Percentiles rank a stretch among this genome's conserved stretches.
Conservation (phyloP, 2,888 invertebrate genomes). For the Pomacea canaliculata region DNA sequence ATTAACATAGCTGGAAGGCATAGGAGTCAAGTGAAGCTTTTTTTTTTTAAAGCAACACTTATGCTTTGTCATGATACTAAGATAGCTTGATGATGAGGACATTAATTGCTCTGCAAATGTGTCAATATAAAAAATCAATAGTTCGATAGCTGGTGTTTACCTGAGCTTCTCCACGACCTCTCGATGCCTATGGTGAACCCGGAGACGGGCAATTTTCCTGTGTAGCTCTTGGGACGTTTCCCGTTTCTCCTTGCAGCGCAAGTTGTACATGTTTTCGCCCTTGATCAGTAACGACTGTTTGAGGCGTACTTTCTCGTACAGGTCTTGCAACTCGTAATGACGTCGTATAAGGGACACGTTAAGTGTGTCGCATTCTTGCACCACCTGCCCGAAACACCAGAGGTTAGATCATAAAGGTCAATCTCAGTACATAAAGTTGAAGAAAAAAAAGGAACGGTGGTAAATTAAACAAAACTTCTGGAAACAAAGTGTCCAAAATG, state of each 20-base stretch:
- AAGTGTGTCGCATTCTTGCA: constrained; percentile 11
- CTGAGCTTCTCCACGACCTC: neutral
- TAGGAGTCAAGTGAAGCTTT: too few relatives aligned
- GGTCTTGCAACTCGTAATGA: constrained; percentile 18
- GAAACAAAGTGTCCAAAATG: too few relatives aligned
- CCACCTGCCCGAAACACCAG: neutral
- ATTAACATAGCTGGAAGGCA: too few relatives aligned
- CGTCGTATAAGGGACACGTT: constrained; percentile 11
- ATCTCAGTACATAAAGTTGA: too few relatives aligned
- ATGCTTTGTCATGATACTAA: too few relatives aligned
- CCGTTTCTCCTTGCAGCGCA: constrained; percentile 8
- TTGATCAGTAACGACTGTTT: constrained; percentile 17
- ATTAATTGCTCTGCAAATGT: too few relatives aligned
- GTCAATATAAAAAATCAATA: too few relatives aligned
- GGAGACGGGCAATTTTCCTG: neutral
- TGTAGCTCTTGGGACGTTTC: neutral
- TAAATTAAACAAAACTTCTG: too few relatives aligned
- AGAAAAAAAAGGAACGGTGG: too few relatives aligned
- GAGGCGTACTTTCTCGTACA: constrained; percentile 16
- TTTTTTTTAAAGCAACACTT: too few relatives aligned
- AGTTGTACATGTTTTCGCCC: constrained; percentile 18
- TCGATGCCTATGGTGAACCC: constrained; percentile 5
- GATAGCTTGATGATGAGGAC: too few relatives aligned
- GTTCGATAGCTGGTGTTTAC: neutral
- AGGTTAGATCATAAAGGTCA: too few relatives aligned